Evolutionary conservation across 64 coral and sea anemone species (phyloP), one percentile per base, ranked within the genome.

Genomic region (Actinia tenebrosa): DNA sequence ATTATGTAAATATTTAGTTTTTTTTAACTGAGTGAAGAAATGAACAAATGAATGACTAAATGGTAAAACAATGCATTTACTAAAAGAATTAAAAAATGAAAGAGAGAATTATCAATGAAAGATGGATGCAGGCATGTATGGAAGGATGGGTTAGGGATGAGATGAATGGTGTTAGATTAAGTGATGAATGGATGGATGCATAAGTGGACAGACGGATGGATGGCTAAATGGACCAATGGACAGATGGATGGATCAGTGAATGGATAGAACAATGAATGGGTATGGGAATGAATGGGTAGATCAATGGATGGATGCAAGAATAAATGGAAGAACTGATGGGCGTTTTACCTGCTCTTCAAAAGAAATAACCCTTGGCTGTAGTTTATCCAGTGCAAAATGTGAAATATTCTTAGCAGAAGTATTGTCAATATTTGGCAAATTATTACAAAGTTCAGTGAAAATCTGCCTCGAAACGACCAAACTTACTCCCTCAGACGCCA

Each of bases 401-500:
- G 96, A 98, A 60, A 98, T 85, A 53, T 87, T 71, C 87, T 92
- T 94, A 27, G 96, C 90, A 23, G 72, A 71, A 26, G n/a, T 44
- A 18, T 72, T 86, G 64, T 92, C 84, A 55, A 98, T 59, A 52
- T 89, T 94, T 55, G 91, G 84, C 86, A 98, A 87, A 53, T 91
- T 87, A 55, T 60, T 88, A 44, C 96, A 98, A 26, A 98, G 87
- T 19, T 98, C 96, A 54, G 92, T 98, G 23, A 98, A 87, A 27
- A 98, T 89, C 27, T 98, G 96, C 66, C 96, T 88, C 62, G 96
- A 98, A 5, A 98, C 96, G 85, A 98, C 96, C 25, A 94, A 88
- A 59, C 96, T 98, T 17, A 98, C 93, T 45, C 90, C 92, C 82
- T 98, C 96, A 78, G 89, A 89, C 44, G 85, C 96, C 66, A 98